Conservation (phyloP, 1,140 invertebrate genomes). For the Micrasema minimum region DNA sequence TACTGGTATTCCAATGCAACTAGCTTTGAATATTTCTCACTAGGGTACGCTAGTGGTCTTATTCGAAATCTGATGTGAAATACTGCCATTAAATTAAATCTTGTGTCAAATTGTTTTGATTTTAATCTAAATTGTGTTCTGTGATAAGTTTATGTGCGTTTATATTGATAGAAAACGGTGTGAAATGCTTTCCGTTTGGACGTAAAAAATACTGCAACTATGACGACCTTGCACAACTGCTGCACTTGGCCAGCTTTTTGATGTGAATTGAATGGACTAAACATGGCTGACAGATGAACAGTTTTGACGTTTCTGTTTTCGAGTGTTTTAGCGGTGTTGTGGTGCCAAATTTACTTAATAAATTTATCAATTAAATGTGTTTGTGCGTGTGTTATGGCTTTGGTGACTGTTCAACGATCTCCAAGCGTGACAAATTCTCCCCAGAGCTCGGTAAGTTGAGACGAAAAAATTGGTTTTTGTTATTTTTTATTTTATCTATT, state of each 20-base stretch:
- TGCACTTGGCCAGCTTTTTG: constrained; percentile 22
- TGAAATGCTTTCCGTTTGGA: no score
- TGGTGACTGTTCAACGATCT: constrained; percentile 74
- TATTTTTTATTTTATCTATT: background rate
- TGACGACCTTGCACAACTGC: constrained; percentile 33
- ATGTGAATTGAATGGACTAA: constrained; percentile 46
- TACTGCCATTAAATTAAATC: background rate
- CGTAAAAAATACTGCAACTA: constrained; percentile 13
- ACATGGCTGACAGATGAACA: constrained; percentile 48
- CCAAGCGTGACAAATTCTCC: constrained; percentile 71
- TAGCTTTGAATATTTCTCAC: constrained; percentile 25
- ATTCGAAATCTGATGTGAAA: constrained; percentile 18
- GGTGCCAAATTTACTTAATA: constrained; percentile 31
- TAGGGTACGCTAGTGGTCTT: constrained; percentile 18
- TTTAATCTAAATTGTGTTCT: constrained; percentile 4
- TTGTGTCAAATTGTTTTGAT: constrained; percentile 30
- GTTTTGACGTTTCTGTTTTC: constrained; percentile 43
- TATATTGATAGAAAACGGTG: no score
- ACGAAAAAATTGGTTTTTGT: constrained; percentile 4
- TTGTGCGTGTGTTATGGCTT: constrained; percentile 65
- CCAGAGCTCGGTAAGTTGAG: constrained; percentile 63
- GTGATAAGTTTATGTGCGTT: no score
- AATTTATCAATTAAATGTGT: constrained; percentile 44
- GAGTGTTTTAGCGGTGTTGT: constrained; percentile 28
- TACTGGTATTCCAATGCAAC: background rate